Evolutionary conservation across 2,797 vertebrate species (phyloP), one percentile per base, ranked within the genome.

Genomic region (Takifugu rubripes): DNA sequence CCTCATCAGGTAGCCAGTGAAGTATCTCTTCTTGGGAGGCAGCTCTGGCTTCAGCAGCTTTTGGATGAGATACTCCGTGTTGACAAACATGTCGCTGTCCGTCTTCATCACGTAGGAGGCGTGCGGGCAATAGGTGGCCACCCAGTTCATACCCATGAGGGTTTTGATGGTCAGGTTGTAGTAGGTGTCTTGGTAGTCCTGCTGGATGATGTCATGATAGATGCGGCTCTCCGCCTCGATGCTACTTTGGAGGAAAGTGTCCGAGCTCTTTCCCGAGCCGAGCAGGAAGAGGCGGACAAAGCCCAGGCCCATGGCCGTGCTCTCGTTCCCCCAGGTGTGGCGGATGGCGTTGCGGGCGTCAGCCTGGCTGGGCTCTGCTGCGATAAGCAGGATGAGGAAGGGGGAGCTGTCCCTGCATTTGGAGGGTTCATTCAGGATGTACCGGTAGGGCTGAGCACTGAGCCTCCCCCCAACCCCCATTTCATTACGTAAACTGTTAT

Each of bases 71-170:
- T 99, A 99, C 46, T 99, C 97, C 0, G 95, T 97, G 57, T 99
- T 99, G 79, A 99, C 95, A 83, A 99, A 99, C 97, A 99, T 99
- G 85, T 99, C 97, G 2, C 97, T 99, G 89, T 99, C 97, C 0
- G 97, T 99, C 89, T 99, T 99, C 97, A 99, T 99, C 69, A 99
- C 94, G 0, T 99, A 99, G 0, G 87, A 88, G 66, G 91, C 92
- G 0, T 79, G 89, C 6, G 96, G 93, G 78, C 97, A 99, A 45
- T 94, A 90, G 27, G 92, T 94, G 25, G 97, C 93, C 43, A 99
- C 96, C 97, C 97, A 99, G 85, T 97, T 96, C 96, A 99, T 96
- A 49, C 96, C 97, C 97, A 99, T 99, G 11, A 99, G 86, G 5
- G 97, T 99, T 85, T 99, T 99, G 83, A 96, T 95, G 68, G 97